Base-by-base conservation (phyloP, 2,888 invertebrate species). In the Drosophila leonis region DNA sequence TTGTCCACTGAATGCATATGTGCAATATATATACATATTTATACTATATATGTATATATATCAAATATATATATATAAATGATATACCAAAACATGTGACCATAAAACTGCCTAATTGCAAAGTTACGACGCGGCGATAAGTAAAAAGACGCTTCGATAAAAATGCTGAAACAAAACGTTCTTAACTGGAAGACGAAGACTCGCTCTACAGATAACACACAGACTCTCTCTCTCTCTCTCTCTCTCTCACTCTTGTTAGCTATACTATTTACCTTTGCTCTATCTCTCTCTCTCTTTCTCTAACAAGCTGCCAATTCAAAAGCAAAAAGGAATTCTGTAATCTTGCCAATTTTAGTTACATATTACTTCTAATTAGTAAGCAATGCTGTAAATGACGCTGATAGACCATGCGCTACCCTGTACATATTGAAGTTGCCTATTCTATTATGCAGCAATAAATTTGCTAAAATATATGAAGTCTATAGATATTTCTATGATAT, bases 41-140 rank as follows among this genome's bases (percentile, higher is more conserved):
- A n/a, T 1, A 10, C 29, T 27, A 24, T 15, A 13, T 13, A 24
- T 7, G 24, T 20, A 39, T 54, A 62, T 67, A 65, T 77, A 67
- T 62, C n/a, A n/a, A 51, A 49, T 13, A 15, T 31, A 18, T 24
- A 42, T 9, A 35, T 41, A 37, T 12, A 12, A 18, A 12, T 7
- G 12, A 18, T 31, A 31, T 31, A 7, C 18, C 31, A 31, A 31
- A 56, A 48, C 59, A 37, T 39, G 59, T n/a, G 18, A 5, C 51
- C 44, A 60, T 65, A 54, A 70, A 75, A 57, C 9, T 52, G 54
- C 33, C 46, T 56, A 64, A 55, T 65, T 65, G 31, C 41, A 55
- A 64, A 62, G 37, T 55, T 70, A 74, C 35, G 54, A 67, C 61
- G 66, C 24, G 41, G 18, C 35, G 39, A 63, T 68, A 74, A 74